These are phyloP conservation scores for Crematogaster levior DNA, from an alignment of 2,888 invertebrate genomes.

Conservation along the genomic window DNA sequence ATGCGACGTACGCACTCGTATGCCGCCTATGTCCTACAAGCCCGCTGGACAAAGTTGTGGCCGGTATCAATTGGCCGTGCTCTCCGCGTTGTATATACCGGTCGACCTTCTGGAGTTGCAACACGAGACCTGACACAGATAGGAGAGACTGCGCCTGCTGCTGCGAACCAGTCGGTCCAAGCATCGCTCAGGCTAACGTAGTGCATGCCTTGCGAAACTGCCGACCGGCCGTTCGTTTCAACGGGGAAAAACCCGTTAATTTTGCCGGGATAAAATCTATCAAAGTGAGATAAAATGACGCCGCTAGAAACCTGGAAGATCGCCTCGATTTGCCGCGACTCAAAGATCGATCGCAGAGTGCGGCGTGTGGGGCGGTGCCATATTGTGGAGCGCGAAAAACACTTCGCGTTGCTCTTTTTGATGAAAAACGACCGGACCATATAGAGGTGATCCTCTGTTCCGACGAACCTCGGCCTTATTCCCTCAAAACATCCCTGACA, in stretches of 20 bases:
- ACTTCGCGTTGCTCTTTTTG: conserved; percentile 37
- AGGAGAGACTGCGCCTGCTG: conserved; percentile 75
- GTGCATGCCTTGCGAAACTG: conserved; percentile 78
- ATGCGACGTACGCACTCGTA: conserved; percentile 46
- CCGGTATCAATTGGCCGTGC: conserved; percentile 80
- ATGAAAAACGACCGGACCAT: conserved; percentile 58
- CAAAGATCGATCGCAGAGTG: conserved; percentile 68
- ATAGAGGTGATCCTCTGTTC: conserved; percentile 46
- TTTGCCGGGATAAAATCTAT: conserved; percentile 77
- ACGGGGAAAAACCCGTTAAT: conserved; percentile 76
- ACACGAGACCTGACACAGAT: conserved; percentile 85
- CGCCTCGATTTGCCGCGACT: conserved; percentile 34
- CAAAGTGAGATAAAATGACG: conserved; percentile 51
- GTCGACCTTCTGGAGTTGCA: conserved; percentile 85
- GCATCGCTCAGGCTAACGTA: conserved; percentile 63
- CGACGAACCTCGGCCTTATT: conserved; percentile 50
- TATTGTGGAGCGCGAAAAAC: conserved; percentile 28
- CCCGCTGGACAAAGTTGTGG: conserved; percentile 70
- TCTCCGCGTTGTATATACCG: conserved; percentile 80
- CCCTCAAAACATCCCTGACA: conserved; percentile 56
- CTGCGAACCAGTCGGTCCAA: conserved; percentile 54
- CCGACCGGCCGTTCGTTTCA: conserved; percentile 68
- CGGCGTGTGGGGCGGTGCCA: conserved; percentile 39
- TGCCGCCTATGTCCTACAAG: conserved; percentile 65
- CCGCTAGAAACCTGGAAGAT: conserved; percentile 63